phyloP scores from a whole-genome alignment of 92 coral and sea anemone species.

The Porites rus region DNA sequence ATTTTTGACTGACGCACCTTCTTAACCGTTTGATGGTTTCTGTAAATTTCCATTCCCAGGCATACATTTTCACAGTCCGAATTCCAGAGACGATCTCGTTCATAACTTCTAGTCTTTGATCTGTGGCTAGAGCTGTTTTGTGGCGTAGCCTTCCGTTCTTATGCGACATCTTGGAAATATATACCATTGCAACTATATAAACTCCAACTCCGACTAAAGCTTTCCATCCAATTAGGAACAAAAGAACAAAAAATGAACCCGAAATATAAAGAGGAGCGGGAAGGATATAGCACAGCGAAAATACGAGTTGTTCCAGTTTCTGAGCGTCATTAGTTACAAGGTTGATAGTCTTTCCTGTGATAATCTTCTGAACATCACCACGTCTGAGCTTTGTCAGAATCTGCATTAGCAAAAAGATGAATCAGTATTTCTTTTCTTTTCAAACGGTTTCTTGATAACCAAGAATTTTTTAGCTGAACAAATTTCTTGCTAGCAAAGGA shows the following conservation, averaged over 20 bases:
- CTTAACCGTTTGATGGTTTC: background rate
- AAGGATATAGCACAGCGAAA: background rate
- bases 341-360: conserved; percentile 13
- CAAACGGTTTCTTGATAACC: no score
- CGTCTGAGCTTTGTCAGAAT: conserved; percentile 17
- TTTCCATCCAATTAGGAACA: conserved; percentile 40
- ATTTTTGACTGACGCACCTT: background rate
- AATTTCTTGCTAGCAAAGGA: no score
- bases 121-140: conserved; percentile 12
- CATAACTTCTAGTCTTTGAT: conserved; percentile 11
- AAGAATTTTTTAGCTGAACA: no score
- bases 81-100: conserved; percentile 36
- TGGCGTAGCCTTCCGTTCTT: background rate
- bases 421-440: background rate
- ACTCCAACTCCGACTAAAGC: conserved; percentile 16
- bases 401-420: background rate
- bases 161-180: background rate
- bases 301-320: background rate
- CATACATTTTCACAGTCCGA: conserved; percentile 39
- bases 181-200: background rate
- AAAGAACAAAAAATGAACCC: background rate
- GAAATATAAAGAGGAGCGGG: conserved; percentile 16
- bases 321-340: conserved; percentile 44
- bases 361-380: conserved; percentile 9
- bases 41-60: conserved; percentile 16